These are phyloP conservation scores for Addax nasomaculatus DNA, from an alignment of 2,113 vertebrate genomes.

Conservation along the genomic window DNA sequence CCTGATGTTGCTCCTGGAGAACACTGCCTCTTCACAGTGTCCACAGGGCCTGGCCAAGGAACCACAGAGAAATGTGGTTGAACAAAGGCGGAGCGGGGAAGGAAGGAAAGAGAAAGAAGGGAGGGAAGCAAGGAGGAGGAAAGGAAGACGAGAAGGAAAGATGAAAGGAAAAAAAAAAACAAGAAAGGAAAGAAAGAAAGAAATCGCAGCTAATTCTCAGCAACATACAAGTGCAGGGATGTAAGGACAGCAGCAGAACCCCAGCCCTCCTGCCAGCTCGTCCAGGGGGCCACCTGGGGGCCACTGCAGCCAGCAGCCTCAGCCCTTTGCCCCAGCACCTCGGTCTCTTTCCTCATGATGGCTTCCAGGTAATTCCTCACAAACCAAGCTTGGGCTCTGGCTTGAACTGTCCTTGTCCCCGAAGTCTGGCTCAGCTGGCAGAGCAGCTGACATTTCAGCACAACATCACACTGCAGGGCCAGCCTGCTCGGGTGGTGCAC, in stretches of 20 bases:
- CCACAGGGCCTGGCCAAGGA: neutral
- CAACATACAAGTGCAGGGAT: neutral
- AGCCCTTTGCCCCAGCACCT: neutral
- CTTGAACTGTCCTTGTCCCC: neutral
- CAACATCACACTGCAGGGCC: fast-evolving
- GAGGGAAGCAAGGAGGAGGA: neutral
- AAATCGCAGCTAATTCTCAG: neutral
- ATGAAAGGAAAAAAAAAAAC: neutral
- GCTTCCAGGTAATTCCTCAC: neutral
- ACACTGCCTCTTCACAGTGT: neutral
- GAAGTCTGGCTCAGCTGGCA: neutral
- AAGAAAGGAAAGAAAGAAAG: neutral
- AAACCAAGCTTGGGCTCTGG: neutral
- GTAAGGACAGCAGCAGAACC: neutral
- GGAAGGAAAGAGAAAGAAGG: neutral
- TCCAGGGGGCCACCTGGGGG: too few species aligned
- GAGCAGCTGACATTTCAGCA: neutral
- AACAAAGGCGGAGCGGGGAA: neutral
- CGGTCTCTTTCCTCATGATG: neutral
- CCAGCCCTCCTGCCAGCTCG: neutral
- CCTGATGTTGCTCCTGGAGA: neutral
- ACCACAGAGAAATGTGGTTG: neutral
- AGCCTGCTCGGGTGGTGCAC: fast-evolving
- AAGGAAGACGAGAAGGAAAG: neutral
- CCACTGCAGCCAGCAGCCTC: neutral